Conservation (phyloP, 64 coral and sea anemone genomes). For the Pocillopora damicornis region DNA sequence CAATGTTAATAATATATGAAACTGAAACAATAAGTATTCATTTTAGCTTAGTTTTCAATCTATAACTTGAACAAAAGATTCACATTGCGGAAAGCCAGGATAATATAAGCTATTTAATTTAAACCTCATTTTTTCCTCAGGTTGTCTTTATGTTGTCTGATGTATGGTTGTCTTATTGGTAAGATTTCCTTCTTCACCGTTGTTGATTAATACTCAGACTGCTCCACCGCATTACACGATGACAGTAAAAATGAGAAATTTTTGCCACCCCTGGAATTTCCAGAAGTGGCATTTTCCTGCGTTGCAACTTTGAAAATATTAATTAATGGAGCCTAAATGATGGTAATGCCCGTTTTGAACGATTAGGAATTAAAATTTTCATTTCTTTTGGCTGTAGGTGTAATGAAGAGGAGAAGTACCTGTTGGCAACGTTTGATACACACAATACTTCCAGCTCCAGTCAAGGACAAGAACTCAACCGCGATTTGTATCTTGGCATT, state of each 20-base stretch:
- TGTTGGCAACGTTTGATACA: constrained; percentile 10
- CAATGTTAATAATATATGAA: no score
- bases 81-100: neutral
- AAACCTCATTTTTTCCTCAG: constrained; percentile 3
- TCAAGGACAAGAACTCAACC: constrained; percentile 44
- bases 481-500: constrained; percentile 48
- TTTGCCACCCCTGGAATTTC: no score
- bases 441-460: constrained; percentile 14
- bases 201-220: neutral
- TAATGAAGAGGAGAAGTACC: constrained; percentile 65
- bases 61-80: no score
- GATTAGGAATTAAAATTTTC: neutral
- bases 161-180: constrained; percentile 83
- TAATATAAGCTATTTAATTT: neutral
- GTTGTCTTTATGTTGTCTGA: constrained; percentile 63
- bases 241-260: no score
- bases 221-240: no score
- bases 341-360: neutral
- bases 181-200: neutral
- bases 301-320: no score
- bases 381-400: constrained; percentile 47
- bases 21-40: no score
- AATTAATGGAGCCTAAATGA: no score
- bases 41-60: no score
- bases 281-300: no score